Percentiles rank a stretch among this genome's conserved stretches.
These are phyloP conservation scores for Opisthograptis luteolata DNA, from an alignment of 2,888 invertebrate genomes.

Conservation along the genomic window DNA sequence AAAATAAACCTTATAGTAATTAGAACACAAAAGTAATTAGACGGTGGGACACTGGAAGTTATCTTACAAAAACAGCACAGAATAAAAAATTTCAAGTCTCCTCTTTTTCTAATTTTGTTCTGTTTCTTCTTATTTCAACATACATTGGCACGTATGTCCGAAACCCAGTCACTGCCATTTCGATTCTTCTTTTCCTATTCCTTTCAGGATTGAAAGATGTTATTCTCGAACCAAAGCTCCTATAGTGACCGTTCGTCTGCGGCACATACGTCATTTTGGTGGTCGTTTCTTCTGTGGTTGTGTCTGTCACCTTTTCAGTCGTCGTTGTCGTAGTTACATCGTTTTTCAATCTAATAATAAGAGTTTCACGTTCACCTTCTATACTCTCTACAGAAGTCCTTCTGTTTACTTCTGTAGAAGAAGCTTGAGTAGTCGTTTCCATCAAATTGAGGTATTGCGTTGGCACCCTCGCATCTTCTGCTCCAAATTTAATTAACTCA, in stretches of 20 bases:
- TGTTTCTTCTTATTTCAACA: slow-evolving; percentile 70
- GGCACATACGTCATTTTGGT: slow-evolving; percentile 63
- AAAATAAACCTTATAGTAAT: too few species aligned
- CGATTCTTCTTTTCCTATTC: slow-evolving; percentile 62
- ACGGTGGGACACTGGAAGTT: slow-evolving; percentile 45
- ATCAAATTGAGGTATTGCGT: slow-evolving; percentile 53
- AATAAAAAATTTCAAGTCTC: slow-evolving; percentile 12
- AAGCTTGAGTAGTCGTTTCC: slow-evolving; percentile 28
- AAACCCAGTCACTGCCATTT: slow-evolving; percentile 56
- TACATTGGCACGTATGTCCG: slow-evolving; percentile 63
- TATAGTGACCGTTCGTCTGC: slow-evolving; percentile 74
- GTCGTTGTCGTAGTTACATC: slow-evolving; percentile 44
- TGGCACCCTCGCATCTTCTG: slow-evolving; percentile 73
- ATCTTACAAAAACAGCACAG: slow-evolving; percentile 10
- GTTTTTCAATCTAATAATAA: slow-evolving; percentile 61
- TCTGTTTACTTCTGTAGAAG: slow-evolving; percentile 31
- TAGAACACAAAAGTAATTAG: slow-evolving; percentile 37
- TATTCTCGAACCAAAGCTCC: slow-evolving; percentile 57
- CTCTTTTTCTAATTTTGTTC: slow-evolving; percentile 39
- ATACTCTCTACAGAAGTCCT: slow-evolving; percentile 36
- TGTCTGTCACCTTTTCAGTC: slow-evolving; percentile 21
- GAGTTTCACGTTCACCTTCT: slow-evolving; percentile 36
- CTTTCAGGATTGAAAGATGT: slow-evolving; percentile 53
- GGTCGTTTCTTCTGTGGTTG: slow-evolving; percentile 40
- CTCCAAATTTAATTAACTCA: slow-evolving; percentile 67